These are phyloP conservation scores for Trichacis sp. DNA, from an alignment of 2,888 invertebrate species.

Conservation along the genomic window DNA sequence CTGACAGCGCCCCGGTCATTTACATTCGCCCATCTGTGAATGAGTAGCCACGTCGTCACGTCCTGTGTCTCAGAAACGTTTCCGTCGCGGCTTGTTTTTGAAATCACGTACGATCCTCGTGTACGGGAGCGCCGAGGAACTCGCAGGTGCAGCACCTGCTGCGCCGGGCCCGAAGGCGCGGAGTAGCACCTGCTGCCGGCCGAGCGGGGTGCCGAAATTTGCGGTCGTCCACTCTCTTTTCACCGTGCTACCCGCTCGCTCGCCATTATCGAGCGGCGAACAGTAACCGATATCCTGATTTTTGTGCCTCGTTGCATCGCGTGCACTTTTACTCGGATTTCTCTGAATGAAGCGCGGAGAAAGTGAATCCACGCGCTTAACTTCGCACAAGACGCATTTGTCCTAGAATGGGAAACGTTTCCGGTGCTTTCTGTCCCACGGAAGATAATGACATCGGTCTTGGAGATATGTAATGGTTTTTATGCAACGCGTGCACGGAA, in stretches of 20 bases:
- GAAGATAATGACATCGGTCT: too few relatives aligned
- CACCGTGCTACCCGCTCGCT: too few relatives aligned
- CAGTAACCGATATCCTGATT: background rate
- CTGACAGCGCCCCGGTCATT: background rate
- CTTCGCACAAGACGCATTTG: too few relatives aligned
- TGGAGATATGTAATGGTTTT: too few relatives aligned
- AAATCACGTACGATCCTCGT: background rate
- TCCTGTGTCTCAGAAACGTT: background rate
- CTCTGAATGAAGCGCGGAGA: background rate
- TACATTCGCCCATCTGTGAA: background rate
- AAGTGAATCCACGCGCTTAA: too few relatives aligned
- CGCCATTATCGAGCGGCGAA: background rate
- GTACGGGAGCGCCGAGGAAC: too few relatives aligned
- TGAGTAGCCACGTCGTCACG: background rate
- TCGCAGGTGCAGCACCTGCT: constrained; percentile 39
- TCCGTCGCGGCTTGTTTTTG: background rate
- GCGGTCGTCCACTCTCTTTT: too few relatives aligned
- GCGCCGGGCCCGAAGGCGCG: constrained; percentile 16
- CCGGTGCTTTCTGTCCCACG: too few relatives aligned
- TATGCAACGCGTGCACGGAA: too few relatives aligned
- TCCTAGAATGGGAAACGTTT: too few relatives aligned
- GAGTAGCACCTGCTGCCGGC: constrained; percentile 33
- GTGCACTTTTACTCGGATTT: background rate
- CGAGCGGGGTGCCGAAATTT: constrained; percentile 14
- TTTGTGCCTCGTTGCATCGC: background rate